phyloP scores from a whole-genome alignment of 2,797 vertebrate species.

The Etheostoma nigrum region DNA sequence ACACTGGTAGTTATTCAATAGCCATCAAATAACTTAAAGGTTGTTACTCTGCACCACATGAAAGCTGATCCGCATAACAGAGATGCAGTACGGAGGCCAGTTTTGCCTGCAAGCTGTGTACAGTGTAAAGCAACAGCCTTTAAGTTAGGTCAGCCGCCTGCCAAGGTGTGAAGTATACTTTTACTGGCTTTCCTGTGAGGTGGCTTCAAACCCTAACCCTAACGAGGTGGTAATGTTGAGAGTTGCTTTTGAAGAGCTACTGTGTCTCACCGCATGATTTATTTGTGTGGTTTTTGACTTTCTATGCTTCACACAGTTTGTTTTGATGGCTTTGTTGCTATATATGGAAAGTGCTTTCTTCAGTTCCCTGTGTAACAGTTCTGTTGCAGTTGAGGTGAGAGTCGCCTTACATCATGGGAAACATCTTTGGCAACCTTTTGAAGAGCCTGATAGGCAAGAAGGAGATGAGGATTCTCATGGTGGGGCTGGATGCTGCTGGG shows the following conservation, averaged over 20 bases:
- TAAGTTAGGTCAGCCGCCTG: slow-evolving; percentile 53
- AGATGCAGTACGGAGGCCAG: slow-evolving; percentile 36
- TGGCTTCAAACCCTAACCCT: slow-evolving; percentile 42
- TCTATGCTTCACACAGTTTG: slow-evolving; percentile 25
- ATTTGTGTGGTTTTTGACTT: slow-evolving; percentile 34
- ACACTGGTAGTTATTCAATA: slow-evolving; percentile 9
- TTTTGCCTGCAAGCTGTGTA: slow-evolving; percentile 43
- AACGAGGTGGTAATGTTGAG: slow-evolving; percentile 55
- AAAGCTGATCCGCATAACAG: slow-evolving; percentile 59
- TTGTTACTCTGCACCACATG: slow-evolving; percentile 57
- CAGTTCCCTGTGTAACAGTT: slow-evolving; percentile 52
- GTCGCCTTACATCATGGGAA: slow-evolving; percentile 89
- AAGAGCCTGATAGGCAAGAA: slow-evolving; percentile 98
- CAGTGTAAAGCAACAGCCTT: slow-evolving; percentile 42
- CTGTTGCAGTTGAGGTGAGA: slow-evolving; percentile 66
- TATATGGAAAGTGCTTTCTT: slow-evolving; percentile 15
- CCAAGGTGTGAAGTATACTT: slow-evolving; percentile 57
- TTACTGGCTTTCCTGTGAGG: slow-evolving; percentile 59
- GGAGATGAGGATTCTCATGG: slow-evolving; percentile 99
- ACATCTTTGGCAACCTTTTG: slow-evolving; percentile 95
- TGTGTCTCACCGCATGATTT: slow-evolving; percentile 23
- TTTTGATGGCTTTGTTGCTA: slow-evolving; percentile 35
- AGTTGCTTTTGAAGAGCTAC: slow-evolving; percentile 44
- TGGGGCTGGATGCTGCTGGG: slow-evolving; percentile 95
- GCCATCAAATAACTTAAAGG: slow-evolving; percentile 34